These are phyloP conservation scores for Drosophila funebris DNA, from an alignment of 1,140 invertebrate species.

Conservation along the genomic window DNA sequence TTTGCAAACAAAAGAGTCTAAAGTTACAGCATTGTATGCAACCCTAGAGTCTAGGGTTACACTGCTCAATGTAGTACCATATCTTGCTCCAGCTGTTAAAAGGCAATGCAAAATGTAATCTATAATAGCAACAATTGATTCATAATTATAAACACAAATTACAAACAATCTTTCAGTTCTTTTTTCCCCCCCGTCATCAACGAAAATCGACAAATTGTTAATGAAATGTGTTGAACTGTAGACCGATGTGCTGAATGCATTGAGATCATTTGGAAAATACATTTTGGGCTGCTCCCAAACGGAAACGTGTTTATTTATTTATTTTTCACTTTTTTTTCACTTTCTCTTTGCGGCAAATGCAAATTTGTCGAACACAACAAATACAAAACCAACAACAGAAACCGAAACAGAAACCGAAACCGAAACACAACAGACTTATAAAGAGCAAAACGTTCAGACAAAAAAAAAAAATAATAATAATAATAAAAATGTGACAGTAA, in stretches of 20 bases:
- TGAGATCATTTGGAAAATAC: conserved; percentile 26
- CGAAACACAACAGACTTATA: background rate
- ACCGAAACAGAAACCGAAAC: conserved; percentile 5
- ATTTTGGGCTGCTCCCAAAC: background rate
- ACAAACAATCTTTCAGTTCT: too few species aligned
- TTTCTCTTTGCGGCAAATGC: conserved; percentile 39
- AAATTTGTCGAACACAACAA: conserved; percentile 34
- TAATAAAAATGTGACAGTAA: conserved; percentile 16
- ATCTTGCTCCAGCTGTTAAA: too few species aligned
- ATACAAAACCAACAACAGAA: too few species aligned
- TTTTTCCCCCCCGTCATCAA: too few species aligned
- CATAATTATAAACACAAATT: too few species aligned
- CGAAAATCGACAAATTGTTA: background rate
- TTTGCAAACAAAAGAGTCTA: too few species aligned
- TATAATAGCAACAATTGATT: too few species aligned
- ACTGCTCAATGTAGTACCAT: too few species aligned
- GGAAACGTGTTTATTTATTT: too few species aligned
- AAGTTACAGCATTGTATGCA: too few species aligned
- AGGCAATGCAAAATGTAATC: too few species aligned
- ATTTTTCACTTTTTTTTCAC: conserved; percentile 20
- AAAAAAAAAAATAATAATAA: background rate
- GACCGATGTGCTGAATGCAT: conserved; percentile 7
- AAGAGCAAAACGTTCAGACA: conserved; percentile 21
- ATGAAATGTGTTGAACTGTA: background rate
- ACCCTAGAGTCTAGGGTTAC: too few species aligned